Percentiles rank a stretch among this genome's conserved stretches.
phyloP scores from a whole-genome alignment of 2,113 vertebrate genomes.

The Anarhynchus alexandrinus region DNA sequence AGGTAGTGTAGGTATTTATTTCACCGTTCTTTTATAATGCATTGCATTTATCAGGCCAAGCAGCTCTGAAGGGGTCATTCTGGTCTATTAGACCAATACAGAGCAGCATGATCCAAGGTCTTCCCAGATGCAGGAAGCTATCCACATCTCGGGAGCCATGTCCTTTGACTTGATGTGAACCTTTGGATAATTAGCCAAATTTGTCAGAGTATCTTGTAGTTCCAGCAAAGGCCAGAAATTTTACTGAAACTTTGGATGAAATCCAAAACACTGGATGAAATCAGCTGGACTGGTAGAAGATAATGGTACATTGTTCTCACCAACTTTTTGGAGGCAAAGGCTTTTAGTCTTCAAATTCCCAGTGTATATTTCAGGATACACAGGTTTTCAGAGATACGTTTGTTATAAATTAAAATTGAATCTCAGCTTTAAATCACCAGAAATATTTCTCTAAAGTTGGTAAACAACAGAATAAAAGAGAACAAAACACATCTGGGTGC shows the following conservation, averaged over 20 bases:
- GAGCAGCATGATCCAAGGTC: neutral
- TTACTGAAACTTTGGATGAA: neutral
- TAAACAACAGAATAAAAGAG: neutral
- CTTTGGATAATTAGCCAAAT: neutral
- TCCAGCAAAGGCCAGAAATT: neutral
- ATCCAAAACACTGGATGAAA: neutral
- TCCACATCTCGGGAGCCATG: neutral
- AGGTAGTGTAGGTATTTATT: neutral
- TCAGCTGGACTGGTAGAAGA: neutral
- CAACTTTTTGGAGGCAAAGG: neutral
- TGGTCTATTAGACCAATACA: neutral
- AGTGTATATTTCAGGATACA: rapidly evolving
- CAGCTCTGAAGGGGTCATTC: neutral
- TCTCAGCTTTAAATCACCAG: neutral
- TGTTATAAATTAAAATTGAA: neutral
- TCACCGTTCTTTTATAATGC: neutral
- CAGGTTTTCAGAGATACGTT: neutral
- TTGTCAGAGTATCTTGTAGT: neutral
- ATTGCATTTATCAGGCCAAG: neutral
- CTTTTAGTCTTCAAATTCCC: neutral
- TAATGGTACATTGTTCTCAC: neutral
- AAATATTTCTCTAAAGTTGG: neutral
- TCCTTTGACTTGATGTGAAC: neutral
- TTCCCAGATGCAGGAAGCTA: neutral
- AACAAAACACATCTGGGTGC: neutral